phyloP scores from a whole-genome alignment of 2,888 invertebrate genomes.

The Rosalia funebris region DNA sequence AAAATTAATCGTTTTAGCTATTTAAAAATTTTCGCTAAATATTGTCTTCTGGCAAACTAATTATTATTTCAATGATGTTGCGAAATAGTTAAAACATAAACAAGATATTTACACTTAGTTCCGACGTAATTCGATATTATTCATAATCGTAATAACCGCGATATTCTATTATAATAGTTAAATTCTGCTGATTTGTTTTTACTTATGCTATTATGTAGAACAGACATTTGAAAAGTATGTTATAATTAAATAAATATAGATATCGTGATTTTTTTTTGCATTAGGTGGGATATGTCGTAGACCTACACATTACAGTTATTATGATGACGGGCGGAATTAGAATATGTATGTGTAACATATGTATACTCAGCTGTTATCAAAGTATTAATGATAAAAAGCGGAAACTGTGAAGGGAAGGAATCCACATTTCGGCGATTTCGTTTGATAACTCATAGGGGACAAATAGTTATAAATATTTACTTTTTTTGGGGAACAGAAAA shows the following conservation, averaged over 20 bases:
- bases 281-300: neutral
- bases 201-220: conserved; percentile 7
- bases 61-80: conserved; percentile 20
- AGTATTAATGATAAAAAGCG: no score
- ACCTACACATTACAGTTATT: no score
- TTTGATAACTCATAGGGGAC: no score
- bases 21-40: neutral
- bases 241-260: conserved; percentile 12
- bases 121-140: conserved; percentile 15
- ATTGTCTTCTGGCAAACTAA: neutral
- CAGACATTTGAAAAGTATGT: conserved; percentile 16
- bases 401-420: no score
- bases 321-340: no score
- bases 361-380: no score
- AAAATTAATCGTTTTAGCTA: neutral
- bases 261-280: neutral
- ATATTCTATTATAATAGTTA: conserved; percentile 2
- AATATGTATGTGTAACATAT: no score
- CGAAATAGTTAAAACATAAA: conserved; percentile 28
- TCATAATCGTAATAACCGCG: conserved; percentile 10
- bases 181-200: conserved; percentile 19
- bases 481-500: no score
- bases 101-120: conserved; percentile 29
- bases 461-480: no score
- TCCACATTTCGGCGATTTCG: no score